Percentiles rank a stretch among this genome's conserved stretches.
Evolutionary conservation across 2,797 vertebrate genomes (phyloP).

Genomic region (Helicolenus hilgendorfi): DNA sequence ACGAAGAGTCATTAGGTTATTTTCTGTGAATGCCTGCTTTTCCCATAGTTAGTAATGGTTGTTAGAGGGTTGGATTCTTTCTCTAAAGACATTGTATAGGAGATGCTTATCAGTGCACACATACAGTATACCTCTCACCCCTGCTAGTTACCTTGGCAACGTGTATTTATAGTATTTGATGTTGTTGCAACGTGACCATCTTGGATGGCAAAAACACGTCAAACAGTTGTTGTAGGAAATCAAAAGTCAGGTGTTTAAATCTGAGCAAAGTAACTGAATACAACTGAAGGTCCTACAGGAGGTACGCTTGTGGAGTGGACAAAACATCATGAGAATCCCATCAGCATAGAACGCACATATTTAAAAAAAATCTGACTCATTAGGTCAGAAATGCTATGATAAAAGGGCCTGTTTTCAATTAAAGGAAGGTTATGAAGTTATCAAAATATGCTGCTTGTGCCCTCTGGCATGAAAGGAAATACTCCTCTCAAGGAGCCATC

Average conservation of each 20-base stretch:
- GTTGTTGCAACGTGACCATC: background rate
- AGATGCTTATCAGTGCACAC: slow-evolving; percentile 11
- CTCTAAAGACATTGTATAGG: background rate
- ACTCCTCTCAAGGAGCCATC: background rate
- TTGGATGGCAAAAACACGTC: background rate
- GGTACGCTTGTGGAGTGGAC: background rate
- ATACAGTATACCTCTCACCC: background rate
- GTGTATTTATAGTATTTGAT: slow-evolving; percentile 42
- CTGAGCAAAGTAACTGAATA: background rate
- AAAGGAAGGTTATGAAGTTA: background rate
- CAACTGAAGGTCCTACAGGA: background rate
- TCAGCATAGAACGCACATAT: background rate
- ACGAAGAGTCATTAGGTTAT: background rate
- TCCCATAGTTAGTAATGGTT: background rate
- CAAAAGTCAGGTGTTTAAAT: background rate
- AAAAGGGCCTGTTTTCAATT: background rate
- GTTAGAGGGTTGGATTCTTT: background rate
- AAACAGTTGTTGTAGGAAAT: background rate
- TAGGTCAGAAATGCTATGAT: background rate
- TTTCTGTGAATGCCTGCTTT: background rate
- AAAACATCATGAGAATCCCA: background rate
- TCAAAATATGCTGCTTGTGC: background rate
- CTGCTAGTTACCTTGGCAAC: slow-evolving; percentile 43
- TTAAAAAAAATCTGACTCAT: background rate
- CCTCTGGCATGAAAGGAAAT: background rate